Evolutionary conservation across 1,140 invertebrate genomes (phyloP), one percentile per base, ranked within the genome.

Genomic region (Procambarus clarkii): DNA sequence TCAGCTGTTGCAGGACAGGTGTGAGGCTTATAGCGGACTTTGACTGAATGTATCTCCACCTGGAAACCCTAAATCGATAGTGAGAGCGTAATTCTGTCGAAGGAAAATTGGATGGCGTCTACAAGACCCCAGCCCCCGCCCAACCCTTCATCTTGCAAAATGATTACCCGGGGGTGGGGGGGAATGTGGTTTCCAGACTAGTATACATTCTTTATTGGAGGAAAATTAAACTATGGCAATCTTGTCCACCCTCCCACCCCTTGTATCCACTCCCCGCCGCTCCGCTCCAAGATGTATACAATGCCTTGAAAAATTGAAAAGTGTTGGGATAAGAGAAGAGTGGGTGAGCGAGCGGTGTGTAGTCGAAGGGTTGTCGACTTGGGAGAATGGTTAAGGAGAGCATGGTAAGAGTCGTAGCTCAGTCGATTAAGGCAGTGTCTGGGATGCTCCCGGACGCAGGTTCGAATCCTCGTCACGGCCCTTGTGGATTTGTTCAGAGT

Each of bases 181-280:
- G 21, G 64, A 69, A 69, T 69, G 64, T 69, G 64, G 64, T 11
- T 69, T 69, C 64, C 3, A 21, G 4, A 18, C 54, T 58, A 13
- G 64, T 69, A 21, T 21, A 69, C 64, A 21, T 69, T 21, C 64
- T 69, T 69, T 69, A 69, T 69, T 69, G 18, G 3, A 18, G 64
- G 64, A 69, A 69, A 69, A 69, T 69, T 21, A 69, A 69, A 69
- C 64, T 13, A 69, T 69, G 64, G 64, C 64, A 58, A 58, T 58
- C 54, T 58, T 58, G 13, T 58, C 2, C 8, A 9, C 54, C 54
- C 54, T 58, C 21, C 34, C 34, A 34, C 34, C 34, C 34, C 34
- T 34, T 34, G 34, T 34, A 34, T 34, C 34, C 34, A 34, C 34
- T 34, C 34, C 34, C 34, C 34, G 34, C 34, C 34, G 2, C 18